Conservation (phyloP, 2,888 invertebrate species). For the Philereme vetulata region DNA sequence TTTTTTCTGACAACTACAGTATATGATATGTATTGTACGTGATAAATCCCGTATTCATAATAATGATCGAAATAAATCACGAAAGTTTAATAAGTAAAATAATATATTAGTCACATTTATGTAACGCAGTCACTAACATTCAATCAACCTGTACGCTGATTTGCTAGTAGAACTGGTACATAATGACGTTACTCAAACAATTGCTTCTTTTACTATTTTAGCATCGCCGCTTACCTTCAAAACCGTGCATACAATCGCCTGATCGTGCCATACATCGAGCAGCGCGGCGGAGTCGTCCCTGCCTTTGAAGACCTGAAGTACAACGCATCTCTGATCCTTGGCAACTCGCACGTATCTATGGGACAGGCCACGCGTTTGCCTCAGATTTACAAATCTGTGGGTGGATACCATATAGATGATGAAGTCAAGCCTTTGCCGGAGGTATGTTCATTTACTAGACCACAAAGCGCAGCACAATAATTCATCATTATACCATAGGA, state of each 20-base stretch:
- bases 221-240: conserved; percentile 21
- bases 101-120: no score
- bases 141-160: no score
- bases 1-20: no score
- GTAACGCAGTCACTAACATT: no score
- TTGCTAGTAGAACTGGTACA: no score
- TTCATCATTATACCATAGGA: no score
- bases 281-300: conserved; percentile 50
- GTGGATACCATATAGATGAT: conserved; percentile 63
- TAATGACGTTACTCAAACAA: no score
- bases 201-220: conserved; percentile 8
- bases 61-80: no score
- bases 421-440: conserved; percentile 54
- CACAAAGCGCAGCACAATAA: no score
- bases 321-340: conserved; percentile 61
- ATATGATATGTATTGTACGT: no score
- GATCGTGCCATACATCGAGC: conserved; percentile 44
- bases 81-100: no score
- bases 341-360: conserved; percentile 56
- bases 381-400: conserved; percentile 57
- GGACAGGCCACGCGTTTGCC: conserved; percentile 52
- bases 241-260: conserved; percentile 22
- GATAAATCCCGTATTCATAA: no score
- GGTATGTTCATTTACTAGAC: conserved; percentile 38
- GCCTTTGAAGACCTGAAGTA: conserved; percentile 48